Evolutionary conservation across 23 tunicate genomes (phyloP).

Genomic region (Halocynthia aurantium): DNA sequence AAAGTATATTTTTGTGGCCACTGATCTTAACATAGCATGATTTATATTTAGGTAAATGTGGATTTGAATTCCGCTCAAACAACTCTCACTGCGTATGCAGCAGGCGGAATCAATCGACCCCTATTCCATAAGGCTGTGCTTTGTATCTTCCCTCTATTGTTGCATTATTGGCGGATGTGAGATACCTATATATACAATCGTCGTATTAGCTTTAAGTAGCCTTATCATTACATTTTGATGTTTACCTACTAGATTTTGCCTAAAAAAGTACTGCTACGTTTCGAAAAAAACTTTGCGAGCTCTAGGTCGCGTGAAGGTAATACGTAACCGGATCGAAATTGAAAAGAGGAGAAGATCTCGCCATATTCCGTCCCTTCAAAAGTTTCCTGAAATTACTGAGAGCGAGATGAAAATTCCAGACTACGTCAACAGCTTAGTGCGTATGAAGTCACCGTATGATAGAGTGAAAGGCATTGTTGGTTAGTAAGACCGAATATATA

Average conservation of each 20-base stretch:
- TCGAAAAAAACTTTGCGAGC: constrained; percentile 33
- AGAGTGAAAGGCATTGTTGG: constrained; percentile 64
- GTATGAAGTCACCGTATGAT: constrained; percentile 33
- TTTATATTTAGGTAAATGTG: constrained; percentile 31
- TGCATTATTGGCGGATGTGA: constrained; percentile 60
- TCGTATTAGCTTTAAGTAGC: neutral
- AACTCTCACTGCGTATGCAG: neutral
- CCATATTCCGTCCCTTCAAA: neutral
- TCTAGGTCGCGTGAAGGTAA: constrained; percentile 15
- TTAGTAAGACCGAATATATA: constrained; percentile 16
- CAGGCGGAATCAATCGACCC: constrained; percentile 30
- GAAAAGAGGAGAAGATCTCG: neutral
- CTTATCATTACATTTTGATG: constrained; percentile 8
- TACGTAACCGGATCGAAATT: neutral
- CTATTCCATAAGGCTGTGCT: constrained; percentile 54
- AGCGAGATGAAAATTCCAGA: constrained; percentile 22
- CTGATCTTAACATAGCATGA: neutral
- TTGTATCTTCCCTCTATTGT: constrained; percentile 35
- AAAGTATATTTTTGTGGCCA: neutral
- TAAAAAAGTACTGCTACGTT: constrained; percentile 19
- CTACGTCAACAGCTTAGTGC: constrained; percentile 11
- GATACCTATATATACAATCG: neutral
- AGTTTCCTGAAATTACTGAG: neutral
- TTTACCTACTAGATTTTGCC: constrained; percentile 24
- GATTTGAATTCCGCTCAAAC: constrained; percentile 15